Conservation (phyloP, 2,113 vertebrate species). For the Microtus ochrogaster region DNA sequence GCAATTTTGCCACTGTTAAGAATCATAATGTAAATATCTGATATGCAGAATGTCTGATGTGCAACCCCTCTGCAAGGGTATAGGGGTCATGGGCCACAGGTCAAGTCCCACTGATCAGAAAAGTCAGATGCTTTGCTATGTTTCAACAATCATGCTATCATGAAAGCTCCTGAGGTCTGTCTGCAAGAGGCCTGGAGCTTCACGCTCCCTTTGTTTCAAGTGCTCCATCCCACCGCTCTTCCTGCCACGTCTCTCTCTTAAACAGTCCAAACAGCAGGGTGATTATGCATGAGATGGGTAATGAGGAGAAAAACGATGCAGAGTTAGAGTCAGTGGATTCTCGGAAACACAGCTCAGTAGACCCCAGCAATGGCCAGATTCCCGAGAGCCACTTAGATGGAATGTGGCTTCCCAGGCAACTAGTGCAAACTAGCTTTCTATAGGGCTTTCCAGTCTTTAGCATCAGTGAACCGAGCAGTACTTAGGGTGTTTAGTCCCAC, state of each 20-base stretch:
- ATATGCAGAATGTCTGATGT: neutral
- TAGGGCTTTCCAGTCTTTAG: neutral
- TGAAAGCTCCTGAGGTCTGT: neutral
- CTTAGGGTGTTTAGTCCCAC: neutral
- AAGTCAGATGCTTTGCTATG: conserved; percentile 39
- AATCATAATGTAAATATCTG: neutral
- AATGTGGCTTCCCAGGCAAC: neutral
- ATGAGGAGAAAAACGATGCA: neutral
- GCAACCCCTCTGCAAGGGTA: neutral
- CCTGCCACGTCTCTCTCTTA: neutral
- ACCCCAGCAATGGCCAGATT: neutral
- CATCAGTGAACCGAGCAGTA: neutral
- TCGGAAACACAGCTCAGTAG: neutral
- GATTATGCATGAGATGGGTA: neutral
- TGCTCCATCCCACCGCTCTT: neutral
- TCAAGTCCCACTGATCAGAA: neutral
- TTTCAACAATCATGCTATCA: neutral
- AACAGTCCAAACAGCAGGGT: neutral
- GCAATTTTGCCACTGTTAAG: neutral
- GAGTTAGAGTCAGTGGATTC: neutral
- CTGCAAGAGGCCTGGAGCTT: neutral
- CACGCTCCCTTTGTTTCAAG: neutral
- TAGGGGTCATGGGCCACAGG: neutral
- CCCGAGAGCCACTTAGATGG: neutral
- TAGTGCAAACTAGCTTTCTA: conserved; percentile 16